Evolutionary conservation across 2,888 invertebrate species (phyloP).

Genomic region (Orthonychiurus folsomi): DNA sequence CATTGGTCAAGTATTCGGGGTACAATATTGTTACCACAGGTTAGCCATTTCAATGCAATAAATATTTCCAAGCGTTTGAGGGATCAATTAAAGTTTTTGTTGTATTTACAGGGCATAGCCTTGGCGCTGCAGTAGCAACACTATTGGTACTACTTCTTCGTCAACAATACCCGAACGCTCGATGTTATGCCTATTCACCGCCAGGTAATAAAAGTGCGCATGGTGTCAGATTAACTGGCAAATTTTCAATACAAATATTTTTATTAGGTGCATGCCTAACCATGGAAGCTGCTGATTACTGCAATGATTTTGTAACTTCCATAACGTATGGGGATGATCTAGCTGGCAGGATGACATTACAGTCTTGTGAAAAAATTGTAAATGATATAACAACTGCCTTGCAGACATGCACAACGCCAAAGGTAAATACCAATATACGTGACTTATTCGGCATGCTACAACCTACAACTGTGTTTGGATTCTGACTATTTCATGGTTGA

Average conservation of each 20-base stretch:
- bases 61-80: too few relatives aligned
- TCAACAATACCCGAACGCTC: slow-evolving; percentile 66
- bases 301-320: slow-evolving; percentile 72
- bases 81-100: too few relatives aligned
- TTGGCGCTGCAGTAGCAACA: slow-evolving; percentile 80
- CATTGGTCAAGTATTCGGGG: slow-evolving; percentile 60
- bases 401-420: slow-evolving; percentile 65
- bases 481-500: too few relatives aligned
- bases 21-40: slow-evolving; percentile 62
- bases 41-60: too few relatives aligned
- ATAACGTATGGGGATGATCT: slow-evolving; percentile 82
- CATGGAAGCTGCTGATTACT: slow-evolving; percentile 61
- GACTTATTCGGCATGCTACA: too few relatives aligned
- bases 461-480: too few relatives aligned
- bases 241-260: not conserved
- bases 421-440: too few relatives aligned
- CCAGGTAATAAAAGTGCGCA: slow-evolving; percentile 53
- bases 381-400: slow-evolving; percentile 65
- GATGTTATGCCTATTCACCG: slow-evolving; percentile 78
- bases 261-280: slow-evolving; percentile 60
- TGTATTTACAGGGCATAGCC: slow-evolving; percentile 72
- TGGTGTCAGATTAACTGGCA: not conserved
- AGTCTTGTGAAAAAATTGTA: slow-evolving; percentile 65
- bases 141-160: slow-evolving; percentile 69
- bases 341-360: slow-evolving; percentile 72